Percentiles rank a stretch among this genome's conserved stretches.
Evolutionary conservation across 2,888 invertebrate species (phyloP).

Genomic region (Galerucella pusilla): DNA sequence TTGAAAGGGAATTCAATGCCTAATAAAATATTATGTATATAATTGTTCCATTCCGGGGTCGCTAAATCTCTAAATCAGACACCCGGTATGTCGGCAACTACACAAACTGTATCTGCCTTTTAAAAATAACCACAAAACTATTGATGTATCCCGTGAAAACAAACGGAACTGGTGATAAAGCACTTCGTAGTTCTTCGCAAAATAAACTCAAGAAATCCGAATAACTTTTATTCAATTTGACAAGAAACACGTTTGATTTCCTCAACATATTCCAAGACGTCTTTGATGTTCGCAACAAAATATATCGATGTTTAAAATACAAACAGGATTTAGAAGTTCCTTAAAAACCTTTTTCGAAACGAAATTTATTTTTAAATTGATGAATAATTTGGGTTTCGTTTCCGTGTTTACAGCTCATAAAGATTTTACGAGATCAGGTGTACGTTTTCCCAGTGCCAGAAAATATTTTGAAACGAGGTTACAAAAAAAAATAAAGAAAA

Average conservation of each 20-base stretch:
- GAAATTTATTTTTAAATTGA: slow-evolving; percentile 18
- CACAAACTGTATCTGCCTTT: neutral
- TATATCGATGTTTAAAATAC: slow-evolving; percentile 19
- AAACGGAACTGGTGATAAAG: neutral
- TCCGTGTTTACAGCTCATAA: slow-evolving; percentile 29
- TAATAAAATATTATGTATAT: too few species aligned
- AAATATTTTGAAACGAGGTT: slow-evolving; percentile 14
- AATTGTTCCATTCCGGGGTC: too few species aligned
- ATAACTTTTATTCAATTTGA: slow-evolving; percentile 1
- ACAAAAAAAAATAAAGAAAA: neutral
- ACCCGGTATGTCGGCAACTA: neutral
- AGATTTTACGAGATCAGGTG: slow-evolving; percentile 28
- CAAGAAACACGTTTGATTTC: slow-evolving; percentile 7
- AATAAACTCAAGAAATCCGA: neutral
- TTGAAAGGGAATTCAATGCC: too few species aligned
- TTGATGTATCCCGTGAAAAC: slow-evolving; percentile 1
- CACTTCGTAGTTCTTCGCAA: neutral
- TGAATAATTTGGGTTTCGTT: slow-evolving; percentile 27
- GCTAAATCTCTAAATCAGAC: too few species aligned
- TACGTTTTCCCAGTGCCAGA: slow-evolving; percentile 27
- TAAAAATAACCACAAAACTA: slow-evolving; percentile 4
- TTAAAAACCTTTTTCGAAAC: slow-evolving; percentile 12
- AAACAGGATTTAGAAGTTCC: slow-evolving; percentile 13
- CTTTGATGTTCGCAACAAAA: slow-evolving; percentile 22
- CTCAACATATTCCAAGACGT: neutral